A percentile compares a stretch with the other conserved stretches of the same genome.
phyloP scores from a whole-genome alignment of 2,797 vertebrate genomes.

The Melanogrammus aeglefinus region DNA sequence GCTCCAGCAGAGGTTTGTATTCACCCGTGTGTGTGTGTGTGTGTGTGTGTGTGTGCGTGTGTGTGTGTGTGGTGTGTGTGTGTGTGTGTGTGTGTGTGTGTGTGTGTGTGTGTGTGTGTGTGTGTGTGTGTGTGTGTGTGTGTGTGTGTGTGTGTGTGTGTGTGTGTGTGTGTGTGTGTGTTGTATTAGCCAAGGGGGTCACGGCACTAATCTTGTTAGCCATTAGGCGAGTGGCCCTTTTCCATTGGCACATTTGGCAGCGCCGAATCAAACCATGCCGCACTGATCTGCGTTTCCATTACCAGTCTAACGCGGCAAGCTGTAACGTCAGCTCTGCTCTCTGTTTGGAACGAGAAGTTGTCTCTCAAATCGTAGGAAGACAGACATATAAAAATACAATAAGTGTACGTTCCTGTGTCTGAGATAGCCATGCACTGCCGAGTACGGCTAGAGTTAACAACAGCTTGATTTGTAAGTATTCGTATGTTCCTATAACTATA shows the following conservation, averaged over 20 bases:
- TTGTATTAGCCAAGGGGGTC: conserved; percentile 57
- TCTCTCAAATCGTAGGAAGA: no score
- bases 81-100: not conserved
- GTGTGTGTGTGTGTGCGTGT: not conserved
- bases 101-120: not conserved
- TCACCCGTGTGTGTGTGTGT: not conserved
- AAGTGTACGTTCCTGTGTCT: no score
- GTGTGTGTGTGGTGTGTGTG: not conserved
- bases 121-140: not conserved
- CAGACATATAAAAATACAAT: no score
- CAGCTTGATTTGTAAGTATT: no score
- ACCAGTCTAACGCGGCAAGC: no score
- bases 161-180: conserved; percentile 32
- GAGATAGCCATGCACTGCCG: no score
- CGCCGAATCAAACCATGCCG: no score
- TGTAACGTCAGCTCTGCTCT: no score
- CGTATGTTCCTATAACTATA: no score
- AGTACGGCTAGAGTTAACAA: no score
- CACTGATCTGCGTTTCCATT: no score
- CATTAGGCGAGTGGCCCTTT: conserved; percentile 47
- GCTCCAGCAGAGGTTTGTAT: not conserved
- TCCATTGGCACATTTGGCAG: conserved; percentile 9
- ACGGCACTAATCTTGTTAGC: conserved; percentile 69
- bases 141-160: conserved; percentile 22
- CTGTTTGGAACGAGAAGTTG: no score